A percentile compares a stretch with the other conserved stretches of the same genome.
phyloP scores from a whole-genome alignment of 2,113 vertebrate species.

The Mionectes macconnelli region DNA sequence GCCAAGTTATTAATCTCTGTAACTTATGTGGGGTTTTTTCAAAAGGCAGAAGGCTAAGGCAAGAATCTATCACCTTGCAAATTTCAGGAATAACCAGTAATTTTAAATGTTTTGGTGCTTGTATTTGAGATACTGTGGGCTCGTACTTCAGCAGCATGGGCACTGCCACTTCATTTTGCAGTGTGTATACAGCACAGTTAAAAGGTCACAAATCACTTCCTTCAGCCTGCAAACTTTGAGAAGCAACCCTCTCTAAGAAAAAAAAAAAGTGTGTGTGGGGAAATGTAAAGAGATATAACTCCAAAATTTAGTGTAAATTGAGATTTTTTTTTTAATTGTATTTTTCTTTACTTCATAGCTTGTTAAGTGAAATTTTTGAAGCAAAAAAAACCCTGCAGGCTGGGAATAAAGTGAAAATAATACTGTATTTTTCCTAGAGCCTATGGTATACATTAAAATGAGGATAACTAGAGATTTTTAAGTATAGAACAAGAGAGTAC shows the following conservation, averaged over 20 bases:
- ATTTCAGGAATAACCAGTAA: not conserved
- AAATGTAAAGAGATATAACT: not conserved
- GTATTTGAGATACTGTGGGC: not conserved
- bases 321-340: not conserved
- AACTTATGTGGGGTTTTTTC: not conserved
- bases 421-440: not conserved
- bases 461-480: not conserved
- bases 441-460: not conserved
- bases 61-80: not conserved
- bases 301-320: not conserved
- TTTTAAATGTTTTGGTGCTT: not conserved
- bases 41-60: not conserved
- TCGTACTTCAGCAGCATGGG: not conserved
- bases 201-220: not conserved
- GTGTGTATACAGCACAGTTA: not conserved
- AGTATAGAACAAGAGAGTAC: not conserved
- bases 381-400: not conserved
- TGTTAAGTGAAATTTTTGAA: not conserved
- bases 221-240: not conserved
- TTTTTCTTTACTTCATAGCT: not conserved
- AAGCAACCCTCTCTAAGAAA: not conserved
- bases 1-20: not conserved
- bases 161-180: not conserved
- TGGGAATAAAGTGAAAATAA: not conserved
- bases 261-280: fast-evolving